Evolutionary conservation across 2,888 invertebrate species (phyloP).

Genomic region (Morpho helenor): DNA sequence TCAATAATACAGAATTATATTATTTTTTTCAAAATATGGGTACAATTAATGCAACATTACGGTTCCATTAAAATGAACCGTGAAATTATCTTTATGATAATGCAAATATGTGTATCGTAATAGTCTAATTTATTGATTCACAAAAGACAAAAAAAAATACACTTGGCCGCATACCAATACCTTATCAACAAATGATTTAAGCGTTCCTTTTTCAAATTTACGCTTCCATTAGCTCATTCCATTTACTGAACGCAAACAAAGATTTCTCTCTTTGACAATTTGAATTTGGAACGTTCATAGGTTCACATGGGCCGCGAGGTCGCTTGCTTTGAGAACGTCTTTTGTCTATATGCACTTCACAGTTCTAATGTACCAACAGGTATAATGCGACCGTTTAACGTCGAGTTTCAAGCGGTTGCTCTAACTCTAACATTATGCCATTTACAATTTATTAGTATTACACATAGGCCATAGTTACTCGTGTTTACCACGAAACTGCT

Average conservation of each 20-base stretch:
- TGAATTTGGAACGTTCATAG: constrained; percentile 52
- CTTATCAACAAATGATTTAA: constrained; percentile 34
- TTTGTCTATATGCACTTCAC: constrained; percentile 54
- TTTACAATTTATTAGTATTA: constrained; percentile 27
- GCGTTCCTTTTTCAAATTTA: constrained; percentile 42
- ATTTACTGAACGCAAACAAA: constrained; percentile 36
- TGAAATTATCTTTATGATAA: neutral
- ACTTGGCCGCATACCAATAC: constrained; percentile 22
- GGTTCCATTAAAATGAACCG: neutral
- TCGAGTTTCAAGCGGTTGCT: constrained; percentile 9
- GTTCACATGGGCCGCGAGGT: constrained; percentile 54
- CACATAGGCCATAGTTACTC: constrained; percentile 39
- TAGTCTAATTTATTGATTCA: neutral
- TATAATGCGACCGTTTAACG: constrained; percentile 42
- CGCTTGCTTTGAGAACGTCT: constrained; percentile 62
- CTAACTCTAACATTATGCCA: constrained; percentile 8
- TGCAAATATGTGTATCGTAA: no score
- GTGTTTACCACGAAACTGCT: constrained; percentile 66
- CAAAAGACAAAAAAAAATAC: constrained; percentile 22
- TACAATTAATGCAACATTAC: no score
- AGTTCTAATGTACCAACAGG: constrained; percentile 45
- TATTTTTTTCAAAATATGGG: no score
- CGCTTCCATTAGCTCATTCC: constrained; percentile 18
- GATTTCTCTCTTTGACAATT: constrained; percentile 51
- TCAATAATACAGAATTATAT: no score